A percentile compares a stretch with the other conserved stretches of the same genome.
These are phyloP conservation scores for Streptopelia turtur DNA, from an alignment of 2,797 vertebrate species.

Conservation along the genomic window DNA sequence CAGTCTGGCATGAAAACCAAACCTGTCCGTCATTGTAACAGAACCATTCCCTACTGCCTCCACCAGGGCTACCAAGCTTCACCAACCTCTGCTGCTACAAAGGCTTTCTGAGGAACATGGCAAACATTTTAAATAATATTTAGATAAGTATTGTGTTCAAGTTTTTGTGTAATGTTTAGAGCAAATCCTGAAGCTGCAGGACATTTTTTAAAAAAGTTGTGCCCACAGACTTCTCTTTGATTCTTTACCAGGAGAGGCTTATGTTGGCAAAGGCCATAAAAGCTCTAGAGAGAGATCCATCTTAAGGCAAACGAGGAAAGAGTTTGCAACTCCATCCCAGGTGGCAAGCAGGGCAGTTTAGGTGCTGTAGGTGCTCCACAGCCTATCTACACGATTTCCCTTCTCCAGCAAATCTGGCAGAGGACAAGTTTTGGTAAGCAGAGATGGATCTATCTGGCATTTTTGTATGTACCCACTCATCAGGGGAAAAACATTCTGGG, in stretches of 20 bases:
- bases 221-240: neutral
- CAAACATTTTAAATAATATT: neutral
- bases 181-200: neutral
- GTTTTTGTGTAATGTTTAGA: neutral
- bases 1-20: neutral
- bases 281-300: neutral
- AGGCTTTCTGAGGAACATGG: neutral
- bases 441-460: neutral
- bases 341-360: neutral
- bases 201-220: neutral
- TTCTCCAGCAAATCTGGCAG: neutral
- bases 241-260: neutral
- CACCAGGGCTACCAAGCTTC: neutral
- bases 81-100: neutral
- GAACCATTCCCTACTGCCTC: neutral
- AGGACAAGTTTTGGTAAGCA: neutral
- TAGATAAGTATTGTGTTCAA: neutral
- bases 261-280: neutral
- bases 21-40: neutral
- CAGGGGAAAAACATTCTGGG: neutral
- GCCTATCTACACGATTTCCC: neutral
- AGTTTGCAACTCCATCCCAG: neutral
- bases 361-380: neutral
- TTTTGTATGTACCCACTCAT: neutral
- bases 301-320: neutral